Conservation (phyloP, 1,140 invertebrate species). For the Aporrectodea caliginosa region DNA sequence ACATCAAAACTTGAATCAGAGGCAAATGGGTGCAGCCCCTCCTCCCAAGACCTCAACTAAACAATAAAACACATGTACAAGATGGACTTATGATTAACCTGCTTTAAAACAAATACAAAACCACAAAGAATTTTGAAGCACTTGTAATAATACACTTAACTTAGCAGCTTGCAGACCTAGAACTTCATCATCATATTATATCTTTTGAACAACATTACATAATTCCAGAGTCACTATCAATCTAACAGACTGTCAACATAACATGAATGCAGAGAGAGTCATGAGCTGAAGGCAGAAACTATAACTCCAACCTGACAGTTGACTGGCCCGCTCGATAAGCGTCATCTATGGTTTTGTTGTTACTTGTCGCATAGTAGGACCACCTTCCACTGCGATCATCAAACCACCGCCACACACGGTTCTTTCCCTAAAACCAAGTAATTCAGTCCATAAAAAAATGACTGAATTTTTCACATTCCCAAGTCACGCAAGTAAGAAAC, state of each 20-base stretch:
- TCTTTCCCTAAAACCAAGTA: constrained; percentile 47
- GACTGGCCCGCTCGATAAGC: constrained; percentile 75
- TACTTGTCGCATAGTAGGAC: constrained; percentile 69
- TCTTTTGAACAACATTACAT: background rate
- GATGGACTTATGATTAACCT: too few relatives aligned
- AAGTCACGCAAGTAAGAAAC: too few relatives aligned
- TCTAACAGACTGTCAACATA: background rate
- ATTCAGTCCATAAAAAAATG: too few relatives aligned
- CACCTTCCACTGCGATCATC: constrained; percentile 76
- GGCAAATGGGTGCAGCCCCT: too few relatives aligned
- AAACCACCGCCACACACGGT: constrained; percentile 79
- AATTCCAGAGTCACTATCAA: background rate
- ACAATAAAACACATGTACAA: too few relatives aligned
- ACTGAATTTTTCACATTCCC: too few relatives aligned
- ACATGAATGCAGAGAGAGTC: background rate
- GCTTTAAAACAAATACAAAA: too few relatives aligned
- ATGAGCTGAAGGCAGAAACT: background rate
- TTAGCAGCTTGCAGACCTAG: too few relatives aligned
- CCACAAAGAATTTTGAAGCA: too few relatives aligned
- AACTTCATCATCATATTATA: background rate
- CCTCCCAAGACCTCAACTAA: too few relatives aligned
- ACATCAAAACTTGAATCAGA: too few relatives aligned
- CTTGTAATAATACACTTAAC: too few relatives aligned
- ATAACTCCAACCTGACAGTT: constrained; percentile 59
- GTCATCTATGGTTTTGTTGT: constrained; percentile 78